Evolutionary conservation across 2,113 vertebrate genomes (phyloP).

Genomic region (Ceyx melanurus): DNA sequence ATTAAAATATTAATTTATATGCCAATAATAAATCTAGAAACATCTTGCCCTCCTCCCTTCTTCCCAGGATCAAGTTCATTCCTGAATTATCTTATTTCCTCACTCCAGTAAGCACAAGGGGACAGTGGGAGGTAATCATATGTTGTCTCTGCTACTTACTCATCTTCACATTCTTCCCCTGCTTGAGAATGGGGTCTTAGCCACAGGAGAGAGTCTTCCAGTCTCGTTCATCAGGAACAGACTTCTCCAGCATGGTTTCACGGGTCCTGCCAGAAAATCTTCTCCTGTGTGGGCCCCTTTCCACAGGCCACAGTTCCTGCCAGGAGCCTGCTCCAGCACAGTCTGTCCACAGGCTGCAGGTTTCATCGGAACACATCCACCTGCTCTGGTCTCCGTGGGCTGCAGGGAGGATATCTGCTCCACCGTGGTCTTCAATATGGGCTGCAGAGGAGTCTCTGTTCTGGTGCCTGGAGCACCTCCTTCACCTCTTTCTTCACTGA

Average conservation of each 20-base stretch:
- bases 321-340: background rate
- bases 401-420: background rate
- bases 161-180: background rate
- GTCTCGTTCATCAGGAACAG: background rate
- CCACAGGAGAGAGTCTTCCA: background rate
- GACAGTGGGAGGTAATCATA: rapidly evolving
- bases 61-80: rapidly evolving
- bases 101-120: rapidly evolving
- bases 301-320: background rate
- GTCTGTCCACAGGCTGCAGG: background rate
- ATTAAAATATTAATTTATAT: background rate
- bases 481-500: background rate
- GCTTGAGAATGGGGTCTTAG: background rate
- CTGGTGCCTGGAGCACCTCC: background rate
- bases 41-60: rapidly evolving
- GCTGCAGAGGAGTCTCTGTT: background rate
- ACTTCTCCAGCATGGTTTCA: background rate
- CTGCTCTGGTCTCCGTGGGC: background rate
- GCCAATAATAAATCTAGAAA: background rate
- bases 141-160: background rate
- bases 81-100: background rate
- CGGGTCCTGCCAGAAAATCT: background rate
- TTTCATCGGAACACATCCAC: background rate
- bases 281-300: background rate
- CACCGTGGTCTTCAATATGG: background rate